Evolutionary conservation across 1,140 invertebrate genomes (phyloP).

Genomic region (Samia ricini): DNA sequence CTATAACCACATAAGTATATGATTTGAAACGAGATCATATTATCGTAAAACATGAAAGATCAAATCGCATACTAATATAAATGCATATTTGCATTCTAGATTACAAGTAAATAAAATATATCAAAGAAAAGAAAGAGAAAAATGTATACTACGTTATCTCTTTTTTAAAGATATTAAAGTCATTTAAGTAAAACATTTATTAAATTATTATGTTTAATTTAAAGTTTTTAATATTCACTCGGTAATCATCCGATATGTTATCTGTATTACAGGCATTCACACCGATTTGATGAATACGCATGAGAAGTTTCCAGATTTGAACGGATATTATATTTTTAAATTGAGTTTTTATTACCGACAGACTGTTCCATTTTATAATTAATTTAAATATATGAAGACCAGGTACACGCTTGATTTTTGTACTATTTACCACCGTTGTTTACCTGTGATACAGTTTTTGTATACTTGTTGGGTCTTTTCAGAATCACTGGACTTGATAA

Average conservation of each 20-base stretch:
- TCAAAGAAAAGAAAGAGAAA: no score
- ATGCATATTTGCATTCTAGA: no score
- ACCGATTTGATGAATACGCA: slow-evolving; percentile 13
- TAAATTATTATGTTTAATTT: background rate
- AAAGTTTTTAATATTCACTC: background rate
- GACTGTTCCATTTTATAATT: background rate
- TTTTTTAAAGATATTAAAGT: no score
- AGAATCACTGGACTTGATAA: background rate
- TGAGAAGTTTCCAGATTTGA: background rate
- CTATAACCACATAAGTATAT: no score
- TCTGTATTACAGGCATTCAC: slow-evolving; percentile 26
- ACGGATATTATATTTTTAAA: background rate
- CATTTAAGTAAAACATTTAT: no score
- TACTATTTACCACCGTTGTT: no score
- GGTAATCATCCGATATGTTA: slow-evolving; percentile 34
- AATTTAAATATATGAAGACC: background rate
- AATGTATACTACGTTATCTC: no score
- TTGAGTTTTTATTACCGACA: background rate
- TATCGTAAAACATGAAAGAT: no score
- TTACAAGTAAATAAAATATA: no score
- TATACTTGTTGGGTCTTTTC: background rate
- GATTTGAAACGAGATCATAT: no score
- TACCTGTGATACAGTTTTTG: background rate
- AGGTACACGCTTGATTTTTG: background rate
- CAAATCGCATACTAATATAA: no score